phyloP scores from a whole-genome alignment of 2,797 vertebrate genomes.

The Characodon lateralis region DNA sequence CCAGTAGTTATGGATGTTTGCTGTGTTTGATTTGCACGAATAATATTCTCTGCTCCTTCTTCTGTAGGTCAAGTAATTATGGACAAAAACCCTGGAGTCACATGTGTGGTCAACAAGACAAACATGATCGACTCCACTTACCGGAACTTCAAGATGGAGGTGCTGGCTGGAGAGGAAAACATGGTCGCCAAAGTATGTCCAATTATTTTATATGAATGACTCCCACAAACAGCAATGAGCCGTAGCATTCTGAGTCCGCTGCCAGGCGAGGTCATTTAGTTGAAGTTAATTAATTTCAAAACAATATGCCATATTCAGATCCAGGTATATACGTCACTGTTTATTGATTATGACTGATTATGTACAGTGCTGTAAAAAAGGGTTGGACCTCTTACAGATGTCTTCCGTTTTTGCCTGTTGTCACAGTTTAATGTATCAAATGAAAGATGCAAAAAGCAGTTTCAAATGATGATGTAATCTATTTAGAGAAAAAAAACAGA shows the following conservation, averaged over 20 bases:
- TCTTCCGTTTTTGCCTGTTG: too few relatives aligned
- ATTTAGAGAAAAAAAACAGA: background rate
- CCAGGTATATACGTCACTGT: background rate
- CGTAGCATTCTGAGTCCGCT: background rate
- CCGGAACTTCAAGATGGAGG: slow-evolving; percentile 96
- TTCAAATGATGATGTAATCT: too few relatives aligned
- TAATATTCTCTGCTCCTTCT: slow-evolving; percentile 14
- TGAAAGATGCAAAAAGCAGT: too few relatives aligned
- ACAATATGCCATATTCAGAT: background rate
- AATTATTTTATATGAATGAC: background rate
- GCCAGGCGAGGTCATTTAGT: background rate
- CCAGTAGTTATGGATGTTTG: background rate
- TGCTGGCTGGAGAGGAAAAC: slow-evolving; percentile 91
- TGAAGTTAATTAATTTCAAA: background rate
- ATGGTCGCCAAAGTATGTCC: slow-evolving; percentile 88
- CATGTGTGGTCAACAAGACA: slow-evolving; percentile 93
- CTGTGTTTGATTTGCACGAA: background rate
- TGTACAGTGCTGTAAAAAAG: too few relatives aligned
- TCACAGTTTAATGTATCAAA: too few relatives aligned
- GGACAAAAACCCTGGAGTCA: slow-evolving; percentile 95
- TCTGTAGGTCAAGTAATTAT: slow-evolving; percentile 91
- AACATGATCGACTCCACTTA: slow-evolving; percentile 90
- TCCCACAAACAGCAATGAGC: background rate
- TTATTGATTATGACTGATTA: too few relatives aligned
- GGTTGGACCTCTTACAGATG: too few relatives aligned